These are phyloP conservation scores for Leptinotarsa lineolata DNA, from an alignment of 1,140 invertebrate genomes.

Conservation along the genomic window DNA sequence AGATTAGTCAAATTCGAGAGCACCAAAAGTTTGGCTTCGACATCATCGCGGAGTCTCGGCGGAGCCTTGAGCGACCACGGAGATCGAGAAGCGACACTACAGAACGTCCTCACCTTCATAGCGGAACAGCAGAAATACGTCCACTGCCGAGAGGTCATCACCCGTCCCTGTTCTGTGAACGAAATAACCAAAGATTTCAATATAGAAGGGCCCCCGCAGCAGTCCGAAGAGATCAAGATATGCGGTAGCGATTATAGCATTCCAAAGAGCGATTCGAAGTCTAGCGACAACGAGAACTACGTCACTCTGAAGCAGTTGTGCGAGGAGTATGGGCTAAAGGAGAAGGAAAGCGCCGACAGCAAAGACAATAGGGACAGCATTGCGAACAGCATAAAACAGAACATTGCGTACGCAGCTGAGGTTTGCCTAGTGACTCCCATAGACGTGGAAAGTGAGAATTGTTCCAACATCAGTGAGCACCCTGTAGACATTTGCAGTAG, in stretches of 20 bases:
- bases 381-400: constrained; percentile 39
- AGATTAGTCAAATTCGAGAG: constrained; percentile 79
- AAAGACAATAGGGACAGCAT: constrained; percentile 33
- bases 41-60: constrained; percentile 66
- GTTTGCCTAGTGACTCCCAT: constrained; percentile 62
- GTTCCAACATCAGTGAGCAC: constrained; percentile 51
- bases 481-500: constrained; percentile 54
- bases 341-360: constrained; percentile 36
- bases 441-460: constrained; percentile 55
- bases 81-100: constrained; percentile 71
- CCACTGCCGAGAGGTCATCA: constrained; percentile 57
- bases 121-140: constrained; percentile 76
- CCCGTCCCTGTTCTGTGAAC: constrained; percentile 55
- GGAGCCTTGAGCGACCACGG: constrained; percentile 58
- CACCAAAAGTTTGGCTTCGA: constrained; percentile 77
- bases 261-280: constrained; percentile 37
- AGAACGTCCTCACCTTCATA: constrained; percentile 75
- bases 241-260: constrained; percentile 34
- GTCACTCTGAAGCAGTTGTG: constrained; percentile 53
- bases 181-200: constrained; percentile 53
- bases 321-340: constrained; percentile 45
- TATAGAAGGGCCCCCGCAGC: constrained; percentile 50
- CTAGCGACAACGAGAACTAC: constrained; percentile 49
- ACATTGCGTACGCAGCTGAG: constrained; percentile 67
- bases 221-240: constrained; percentile 42